Evolutionary conservation across 1,140 invertebrate genomes (phyloP), one percentile per base, ranked within the genome.

Genomic region (Drosophila mayri): DNA sequence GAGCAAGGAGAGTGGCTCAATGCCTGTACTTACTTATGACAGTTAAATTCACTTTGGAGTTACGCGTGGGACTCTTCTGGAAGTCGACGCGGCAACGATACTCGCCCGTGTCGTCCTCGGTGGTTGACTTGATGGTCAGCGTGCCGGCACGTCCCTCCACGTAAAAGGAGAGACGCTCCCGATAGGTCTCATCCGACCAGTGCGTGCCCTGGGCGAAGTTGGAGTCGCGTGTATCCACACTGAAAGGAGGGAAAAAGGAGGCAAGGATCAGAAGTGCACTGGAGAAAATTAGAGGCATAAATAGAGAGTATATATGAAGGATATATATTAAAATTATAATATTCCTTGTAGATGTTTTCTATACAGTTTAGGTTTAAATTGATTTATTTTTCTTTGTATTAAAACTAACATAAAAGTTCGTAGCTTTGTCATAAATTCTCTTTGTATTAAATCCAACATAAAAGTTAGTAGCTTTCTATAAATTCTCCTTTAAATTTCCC

Each of bases 21-120:
- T 79, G 52, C 35, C 52, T 5, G 35, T 55, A 96, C 97, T 97
- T 94, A 98, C 97, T 96, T 83, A 98, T 97, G 66, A 98, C 96
- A 75, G 96, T 97, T 65, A 98, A 94, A 93, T 97, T 97, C 84
- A 98, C 96, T 93, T 96, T 95, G 59, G 96, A 96, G 93, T 98
- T 97, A 80, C 97, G 95, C 3, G 97, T 98, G 2, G 97, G 97
- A 32, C 97, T 97, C 88, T 96, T 96, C 81, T 96, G 96, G 93
- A 98, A 98, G 93, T 98, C 97, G 49, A 98, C 97, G 75, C 97
- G 94, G 91, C 97, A 98, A 62, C 97, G 94, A 93, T 98, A 98
- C 67, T 97, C 94, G 16, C 97, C 97, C 37, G 95, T 96, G 92
- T 98, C 97, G 68, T 93, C 93, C 59, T 93, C 93, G 47, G 96